Evolutionary conservation across 2,888 invertebrate species (phyloP).

Genomic region (Sepioteuthis lessoniana): DNA sequence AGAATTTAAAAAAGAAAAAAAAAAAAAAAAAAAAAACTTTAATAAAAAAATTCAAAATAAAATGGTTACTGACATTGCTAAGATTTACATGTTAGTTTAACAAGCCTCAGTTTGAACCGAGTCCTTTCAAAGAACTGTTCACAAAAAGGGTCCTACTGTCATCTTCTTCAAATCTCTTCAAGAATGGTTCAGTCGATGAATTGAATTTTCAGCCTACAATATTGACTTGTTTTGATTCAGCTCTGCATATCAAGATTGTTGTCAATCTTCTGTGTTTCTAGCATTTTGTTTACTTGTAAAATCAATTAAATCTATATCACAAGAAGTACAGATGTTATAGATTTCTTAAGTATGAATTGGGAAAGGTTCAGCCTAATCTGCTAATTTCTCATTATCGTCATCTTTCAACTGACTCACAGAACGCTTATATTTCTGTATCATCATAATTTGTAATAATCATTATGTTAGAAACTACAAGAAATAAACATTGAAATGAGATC

Average conservation of each 20-base stretch:
- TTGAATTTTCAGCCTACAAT: not conserved
- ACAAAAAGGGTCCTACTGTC: not conserved
- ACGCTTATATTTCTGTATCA: too few species aligned
- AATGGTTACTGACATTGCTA: not conserved
- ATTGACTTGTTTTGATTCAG: not conserved
- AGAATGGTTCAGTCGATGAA: not conserved
- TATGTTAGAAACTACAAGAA: too few species aligned
- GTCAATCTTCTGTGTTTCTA: not conserved
- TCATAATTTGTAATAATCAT: too few species aligned
- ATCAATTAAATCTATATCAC: not conserved
- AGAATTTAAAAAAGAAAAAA: not conserved
- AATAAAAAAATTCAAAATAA: not conserved
- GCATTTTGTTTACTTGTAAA: not conserved
- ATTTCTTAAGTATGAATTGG: not conserved
- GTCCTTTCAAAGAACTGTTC: not conserved
- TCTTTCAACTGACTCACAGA: too few species aligned
- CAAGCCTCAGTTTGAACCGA: not conserved
- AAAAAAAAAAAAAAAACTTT: not conserved
- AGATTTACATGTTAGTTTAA: not conserved
- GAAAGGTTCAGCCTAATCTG: not conserved
- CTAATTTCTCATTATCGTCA: not conserved
- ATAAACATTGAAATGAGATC: too few species aligned
- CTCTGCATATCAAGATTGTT: not conserved
- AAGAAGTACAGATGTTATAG: not conserved
- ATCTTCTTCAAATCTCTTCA: not conserved